These are phyloP conservation scores for Agonopterix heracliana DNA, from an alignment of 2,888 invertebrate genomes.

Conservation along the genomic window DNA sequence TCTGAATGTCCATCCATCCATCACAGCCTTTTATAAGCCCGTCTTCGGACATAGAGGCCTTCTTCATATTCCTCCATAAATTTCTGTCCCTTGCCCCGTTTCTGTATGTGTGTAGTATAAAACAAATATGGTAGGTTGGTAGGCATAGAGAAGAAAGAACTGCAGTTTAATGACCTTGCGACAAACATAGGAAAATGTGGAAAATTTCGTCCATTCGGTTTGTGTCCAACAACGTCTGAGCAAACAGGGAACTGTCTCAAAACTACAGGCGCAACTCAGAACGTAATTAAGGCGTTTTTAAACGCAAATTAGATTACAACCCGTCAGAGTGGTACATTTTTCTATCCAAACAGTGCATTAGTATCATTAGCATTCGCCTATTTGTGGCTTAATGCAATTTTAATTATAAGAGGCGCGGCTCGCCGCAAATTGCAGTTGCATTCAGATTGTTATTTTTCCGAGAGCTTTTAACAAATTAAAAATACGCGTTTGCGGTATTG, in stretches of 20 bases:
- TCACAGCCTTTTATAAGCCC: too few relatives aligned
- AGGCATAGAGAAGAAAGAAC: too few relatives aligned
- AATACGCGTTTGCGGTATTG: conserved; percentile 26
- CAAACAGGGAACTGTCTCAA: conserved; percentile 12
- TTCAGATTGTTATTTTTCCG: conserved; percentile 69
- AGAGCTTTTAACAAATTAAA: conserved; percentile 71
- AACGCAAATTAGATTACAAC: conserved; percentile 39
- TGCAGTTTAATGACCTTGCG: too few relatives aligned
- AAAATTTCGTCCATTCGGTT: too few relatives aligned
- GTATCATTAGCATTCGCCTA: conserved; percentile 50
- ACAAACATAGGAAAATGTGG: too few relatives aligned
- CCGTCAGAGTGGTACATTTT: conserved; percentile 44
- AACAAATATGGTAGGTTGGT: too few relatives aligned
- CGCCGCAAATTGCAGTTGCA: conserved; percentile 56
- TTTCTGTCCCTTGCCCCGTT: too few relatives aligned
- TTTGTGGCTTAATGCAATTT: conserved; percentile 71
- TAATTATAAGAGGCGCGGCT: conserved; percentile 71
- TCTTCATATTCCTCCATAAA: too few relatives aligned
- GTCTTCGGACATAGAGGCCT: too few relatives aligned
- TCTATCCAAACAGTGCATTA: conserved; percentile 60
- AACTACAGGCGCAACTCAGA: conserved; percentile 20
- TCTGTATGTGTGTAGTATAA: too few relatives aligned
- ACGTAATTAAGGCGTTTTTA: conserved; percentile 40
- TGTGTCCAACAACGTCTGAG: neutral
- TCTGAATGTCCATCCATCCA: too few relatives aligned